These are phyloP conservation scores for Epirrhoe tristata DNA, from an alignment of 2,888 invertebrate genomes.

Conservation along the genomic window DNA sequence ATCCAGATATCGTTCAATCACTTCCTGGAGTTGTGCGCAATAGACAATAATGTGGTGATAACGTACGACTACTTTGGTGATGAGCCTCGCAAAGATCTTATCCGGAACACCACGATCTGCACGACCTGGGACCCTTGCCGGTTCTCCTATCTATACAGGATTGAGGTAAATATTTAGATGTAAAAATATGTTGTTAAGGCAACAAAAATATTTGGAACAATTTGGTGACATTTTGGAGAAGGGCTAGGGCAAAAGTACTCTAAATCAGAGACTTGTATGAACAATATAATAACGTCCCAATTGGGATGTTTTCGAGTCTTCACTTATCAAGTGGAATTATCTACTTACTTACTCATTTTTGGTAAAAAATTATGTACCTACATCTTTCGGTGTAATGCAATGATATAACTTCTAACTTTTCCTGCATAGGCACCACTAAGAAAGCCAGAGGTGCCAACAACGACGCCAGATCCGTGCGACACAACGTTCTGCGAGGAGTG, in stretches of 20 bases:
- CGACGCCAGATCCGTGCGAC: constrained; percentile 23
- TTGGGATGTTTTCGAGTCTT: too few species aligned
- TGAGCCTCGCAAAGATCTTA: constrained; percentile 37
- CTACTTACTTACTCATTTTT: too few species aligned
- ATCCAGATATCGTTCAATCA: constrained; percentile 13
- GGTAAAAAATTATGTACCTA: too few species aligned
- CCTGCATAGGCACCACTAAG: constrained; percentile 1
- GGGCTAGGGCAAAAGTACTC: too few species aligned
- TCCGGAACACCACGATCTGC: constrained; percentile 35
- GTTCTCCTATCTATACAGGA: constrained; percentile 36
- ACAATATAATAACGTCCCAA: too few species aligned
- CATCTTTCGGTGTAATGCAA: too few species aligned
- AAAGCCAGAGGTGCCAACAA: constrained; percentile 11
- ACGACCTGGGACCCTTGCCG: constrained; percentile 36
- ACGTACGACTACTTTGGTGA: constrained; percentile 38
- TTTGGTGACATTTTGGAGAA: too few species aligned
- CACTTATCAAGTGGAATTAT: too few species aligned
- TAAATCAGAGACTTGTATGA: too few species aligned
- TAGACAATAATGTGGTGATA: constrained; percentile 39
- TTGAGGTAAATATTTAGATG: constrained; percentile 28
- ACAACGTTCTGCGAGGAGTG: constrained; percentile 26
- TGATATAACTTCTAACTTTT: too few species aligned
- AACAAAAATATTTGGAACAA: too few species aligned
- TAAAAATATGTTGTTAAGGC: too few species aligned
- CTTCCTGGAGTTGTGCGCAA: constrained; percentile 23